Evolutionary conservation across 1,140 invertebrate species (phyloP), one percentile per base, ranked within the genome.

Genomic region (Tyrophagus putrescentiae): DNA sequence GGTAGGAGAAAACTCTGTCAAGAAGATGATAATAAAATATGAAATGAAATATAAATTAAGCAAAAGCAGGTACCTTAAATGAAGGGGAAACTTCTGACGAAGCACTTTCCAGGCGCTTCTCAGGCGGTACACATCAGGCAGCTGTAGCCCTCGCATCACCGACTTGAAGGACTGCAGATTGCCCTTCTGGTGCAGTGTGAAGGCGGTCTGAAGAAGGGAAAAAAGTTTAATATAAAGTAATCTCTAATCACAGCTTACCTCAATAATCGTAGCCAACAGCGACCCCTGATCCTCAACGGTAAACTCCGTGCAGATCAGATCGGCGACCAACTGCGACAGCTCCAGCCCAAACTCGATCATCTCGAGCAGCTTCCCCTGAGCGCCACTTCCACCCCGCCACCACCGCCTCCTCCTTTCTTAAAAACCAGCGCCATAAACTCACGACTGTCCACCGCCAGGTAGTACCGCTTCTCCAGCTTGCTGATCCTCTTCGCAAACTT

Each of bases 21-120:
- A 4, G 4, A 3, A 59, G 27, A 42, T 1, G 16, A 16, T 25
- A 29, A 45, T 13, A 11, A 25, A 18, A 16, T 21, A 18, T 48
- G 18, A 3, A 25, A 21, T 21, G 2, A 2, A 21, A 52, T n/a
- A 39, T 39, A 39, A 13, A 39, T 39, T 13, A 13, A 39, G 13
- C 18, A 34, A n/a, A 7, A 42, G 25, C 23, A 21, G 60, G 65
- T 73, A 68, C 72, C 75, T 77, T 63, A 67, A 65, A 61, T 66
- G 61, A 25, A 62, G 44, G 11, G 61, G 61, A 62, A 31, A 58
- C 32, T 62, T 60, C 21, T 21, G 25, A 13, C 31, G 25, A 23
- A 39, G 25, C 13, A 42, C 29, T 18, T 6, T 16, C 61, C 61
- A 62, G 25, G 61, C 54, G 16, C 18, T 32, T n/a, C 28, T 18